phyloP scores from a whole-genome alignment of 2,797 vertebrate genomes.

The Pteronotus mesoamericanus region DNA sequence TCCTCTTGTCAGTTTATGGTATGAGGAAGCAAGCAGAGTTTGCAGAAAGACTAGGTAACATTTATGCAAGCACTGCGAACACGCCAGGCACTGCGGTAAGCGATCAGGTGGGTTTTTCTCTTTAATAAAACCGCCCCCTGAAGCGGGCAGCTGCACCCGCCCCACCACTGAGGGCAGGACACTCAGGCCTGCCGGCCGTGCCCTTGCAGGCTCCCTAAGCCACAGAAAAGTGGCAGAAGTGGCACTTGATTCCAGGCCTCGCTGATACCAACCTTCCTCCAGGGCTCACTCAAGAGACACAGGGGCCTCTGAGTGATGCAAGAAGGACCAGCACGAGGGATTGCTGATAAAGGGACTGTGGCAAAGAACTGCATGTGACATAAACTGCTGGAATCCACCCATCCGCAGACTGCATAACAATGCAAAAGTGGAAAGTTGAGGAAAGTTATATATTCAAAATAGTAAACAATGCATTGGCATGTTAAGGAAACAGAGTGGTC shows the following conservation, averaged over 20 bases:
- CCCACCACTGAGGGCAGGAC: too few species aligned
- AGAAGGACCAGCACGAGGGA: background rate
- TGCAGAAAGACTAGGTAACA: background rate
- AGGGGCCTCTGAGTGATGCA: background rate
- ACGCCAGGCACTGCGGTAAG: background rate
- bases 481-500: background rate
- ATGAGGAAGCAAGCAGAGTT: background rate
- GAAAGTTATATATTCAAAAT: background rate
- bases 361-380: background rate
- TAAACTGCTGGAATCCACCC: too few species aligned
- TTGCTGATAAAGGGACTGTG: too few species aligned
- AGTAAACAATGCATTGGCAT: rapidly evolving
- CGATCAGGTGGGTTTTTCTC: background rate
- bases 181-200: background rate
- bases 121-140: background rate
- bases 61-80: background rate
- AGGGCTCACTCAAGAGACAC: background rate
- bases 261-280: background rate
- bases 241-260: background rate
- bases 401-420: too few species aligned
- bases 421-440: background rate
- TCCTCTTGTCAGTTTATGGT: background rate
- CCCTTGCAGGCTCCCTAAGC: background rate
- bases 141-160: background rate
- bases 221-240: background rate